A percentile compares a stretch with the other conserved stretches of the same genome.
Conservation (phyloP, 2,797 vertebrate genomes). For the Merluccius polli region DNA sequence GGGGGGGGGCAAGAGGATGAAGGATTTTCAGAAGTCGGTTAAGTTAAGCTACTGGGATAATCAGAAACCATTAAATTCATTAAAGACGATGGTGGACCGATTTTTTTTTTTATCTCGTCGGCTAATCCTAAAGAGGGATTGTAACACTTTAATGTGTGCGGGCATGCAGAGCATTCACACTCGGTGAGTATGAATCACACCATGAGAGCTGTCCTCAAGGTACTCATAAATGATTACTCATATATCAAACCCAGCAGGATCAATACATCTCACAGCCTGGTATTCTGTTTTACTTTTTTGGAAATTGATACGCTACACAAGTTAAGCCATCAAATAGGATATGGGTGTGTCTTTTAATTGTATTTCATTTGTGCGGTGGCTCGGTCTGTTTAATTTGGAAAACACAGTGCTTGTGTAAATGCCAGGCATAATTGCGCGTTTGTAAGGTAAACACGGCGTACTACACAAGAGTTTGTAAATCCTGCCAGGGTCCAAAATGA, state of each 20-base stretch:
- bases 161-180: too few relatives aligned
- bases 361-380: background rate
- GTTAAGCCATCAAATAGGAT: slow-evolving; percentile 24
- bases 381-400: slow-evolving; percentile 41
- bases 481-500: too few relatives aligned
- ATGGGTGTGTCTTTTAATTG: slow-evolving; percentile 20
- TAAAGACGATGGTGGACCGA: slow-evolving; percentile 3
- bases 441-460: slow-evolving; percentile 59
- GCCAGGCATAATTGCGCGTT: slow-evolving; percentile 54
- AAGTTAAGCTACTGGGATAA: slow-evolving; percentile 45
- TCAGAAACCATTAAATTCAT: too few relatives aligned
- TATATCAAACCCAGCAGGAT: too few relatives aligned
- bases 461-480: slow-evolving; percentile 55
- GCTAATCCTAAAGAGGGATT: too few relatives aligned
- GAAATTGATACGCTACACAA: background rate
- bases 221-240: too few relatives aligned
- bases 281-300: too few relatives aligned
- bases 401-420: slow-evolving; percentile 44
- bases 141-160: too few relatives aligned
- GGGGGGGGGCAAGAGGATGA: slow-evolving; percentile 9
- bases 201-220: too few relatives aligned
- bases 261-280: too few relatives aligned
- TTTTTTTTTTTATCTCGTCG: too few relatives aligned
- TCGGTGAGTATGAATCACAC: too few relatives aligned
- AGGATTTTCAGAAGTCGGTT: slow-evolving; percentile 44